These are phyloP conservation scores for Charaxes varanes DNA, from an alignment of 1,140 invertebrate species.

Conservation along the genomic window DNA sequence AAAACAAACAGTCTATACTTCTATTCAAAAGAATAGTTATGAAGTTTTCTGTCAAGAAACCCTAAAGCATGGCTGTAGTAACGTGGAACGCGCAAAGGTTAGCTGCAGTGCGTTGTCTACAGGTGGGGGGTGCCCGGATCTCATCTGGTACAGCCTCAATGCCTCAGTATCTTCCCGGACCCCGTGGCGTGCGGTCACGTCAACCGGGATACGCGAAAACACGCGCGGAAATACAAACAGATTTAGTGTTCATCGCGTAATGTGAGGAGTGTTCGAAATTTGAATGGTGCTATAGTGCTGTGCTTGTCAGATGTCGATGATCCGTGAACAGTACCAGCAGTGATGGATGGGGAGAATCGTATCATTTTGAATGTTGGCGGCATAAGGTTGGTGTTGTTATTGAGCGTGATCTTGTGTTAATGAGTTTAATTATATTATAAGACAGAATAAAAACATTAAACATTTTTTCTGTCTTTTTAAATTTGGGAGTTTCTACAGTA, in stretches of 20 bases:
- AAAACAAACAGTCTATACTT: too few species aligned
- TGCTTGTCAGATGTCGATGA: slow-evolving; percentile 28
- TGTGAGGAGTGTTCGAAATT: slow-evolving; percentile 4
- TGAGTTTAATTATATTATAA: too few species aligned
- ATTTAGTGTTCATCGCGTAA: slow-evolving; percentile 18
- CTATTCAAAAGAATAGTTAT: too few species aligned
- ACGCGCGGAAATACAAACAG: slow-evolving; percentile 5
- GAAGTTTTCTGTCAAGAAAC: too few species aligned
- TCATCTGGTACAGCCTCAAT: slow-evolving; percentile 11
- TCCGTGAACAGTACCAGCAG: slow-evolving; percentile 41
- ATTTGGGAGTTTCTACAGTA: too few species aligned
- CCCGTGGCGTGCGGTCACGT: slow-evolving; percentile 23
- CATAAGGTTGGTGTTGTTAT: slow-evolving; percentile 77
- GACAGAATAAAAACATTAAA: too few species aligned
- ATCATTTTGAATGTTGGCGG: slow-evolving; percentile 97
- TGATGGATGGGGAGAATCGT: slow-evolving; percentile 93
- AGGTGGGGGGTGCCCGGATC: slow-evolving; percentile 40
- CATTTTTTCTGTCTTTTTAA: too few species aligned
- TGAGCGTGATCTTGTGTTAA: too few species aligned
- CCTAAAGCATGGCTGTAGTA: neutral
- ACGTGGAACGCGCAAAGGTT: slow-evolving; percentile 44
- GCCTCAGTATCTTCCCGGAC: slow-evolving; percentile 36
- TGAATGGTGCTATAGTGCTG: slow-evolving; percentile 4
- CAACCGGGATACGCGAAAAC: slow-evolving; percentile 14
- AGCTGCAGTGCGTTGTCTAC: slow-evolving; percentile 60